Conservation (phyloP, 1,140 invertebrate species). For the Drosophila mauritiana region DNA sequence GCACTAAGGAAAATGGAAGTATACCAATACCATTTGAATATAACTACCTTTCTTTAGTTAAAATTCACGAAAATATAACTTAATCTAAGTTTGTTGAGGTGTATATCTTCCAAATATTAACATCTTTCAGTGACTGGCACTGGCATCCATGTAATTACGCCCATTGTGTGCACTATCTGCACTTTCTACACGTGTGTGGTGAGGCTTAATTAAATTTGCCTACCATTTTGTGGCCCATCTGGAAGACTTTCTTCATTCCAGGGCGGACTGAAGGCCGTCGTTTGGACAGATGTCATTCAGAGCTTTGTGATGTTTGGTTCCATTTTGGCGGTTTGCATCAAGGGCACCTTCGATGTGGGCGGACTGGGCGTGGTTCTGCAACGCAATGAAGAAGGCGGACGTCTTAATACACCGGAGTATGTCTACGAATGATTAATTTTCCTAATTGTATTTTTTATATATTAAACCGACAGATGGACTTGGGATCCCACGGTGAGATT, state of each 20-base stretch:
- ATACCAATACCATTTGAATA: background rate
- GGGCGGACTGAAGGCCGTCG: constrained; percentile 96
- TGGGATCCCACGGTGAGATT: constrained; percentile 90
- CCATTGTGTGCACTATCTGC: constrained; percentile 93
- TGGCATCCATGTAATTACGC: constrained; percentile 91
- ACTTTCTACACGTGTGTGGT: constrained; percentile 96
- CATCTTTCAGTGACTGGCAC: constrained; percentile 91
- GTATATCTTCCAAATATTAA: too few relatives aligned
- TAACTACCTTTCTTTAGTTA: background rate
- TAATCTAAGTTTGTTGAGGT: too few relatives aligned
- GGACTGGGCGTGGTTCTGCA: constrained; percentile 90
- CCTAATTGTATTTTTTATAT: background rate
- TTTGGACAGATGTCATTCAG: constrained; percentile 97
- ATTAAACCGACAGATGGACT: constrained; percentile 86
- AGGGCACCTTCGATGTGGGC: constrained; percentile 92
- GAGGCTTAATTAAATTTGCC: constrained; percentile 84
- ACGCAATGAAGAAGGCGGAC: constrained; percentile 89
- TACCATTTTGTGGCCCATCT: background rate
- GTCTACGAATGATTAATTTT: constrained; percentile 40
- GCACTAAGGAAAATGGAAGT: background rate
- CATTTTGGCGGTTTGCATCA: constrained; percentile 91
- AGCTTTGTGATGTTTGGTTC: constrained; percentile 93
- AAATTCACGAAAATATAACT: too few relatives aligned
- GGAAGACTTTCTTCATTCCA: constrained; percentile 75
- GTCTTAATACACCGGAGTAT: constrained; percentile 92